phyloP scores from a whole-genome alignment of 2,113 vertebrate species.

The Phycodurus eques region DNA sequence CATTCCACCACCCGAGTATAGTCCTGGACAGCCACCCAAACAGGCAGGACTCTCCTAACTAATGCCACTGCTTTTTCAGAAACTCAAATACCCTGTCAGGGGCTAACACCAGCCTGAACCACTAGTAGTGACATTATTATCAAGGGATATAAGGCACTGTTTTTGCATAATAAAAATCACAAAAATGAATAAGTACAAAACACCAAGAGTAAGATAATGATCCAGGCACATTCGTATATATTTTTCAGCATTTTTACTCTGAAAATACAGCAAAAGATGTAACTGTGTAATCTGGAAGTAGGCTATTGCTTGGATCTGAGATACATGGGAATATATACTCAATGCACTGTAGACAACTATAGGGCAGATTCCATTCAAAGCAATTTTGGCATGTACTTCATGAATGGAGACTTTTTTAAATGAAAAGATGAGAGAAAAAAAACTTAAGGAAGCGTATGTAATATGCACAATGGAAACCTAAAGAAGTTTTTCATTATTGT shows the following conservation, averaged over 20 bases:
- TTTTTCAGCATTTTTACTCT: slow-evolving; percentile 8
- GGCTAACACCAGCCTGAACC: slow-evolving; percentile 47
- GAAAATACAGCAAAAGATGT: not conserved
- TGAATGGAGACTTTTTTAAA: slow-evolving; percentile 56
- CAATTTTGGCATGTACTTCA: slow-evolving; percentile 87
- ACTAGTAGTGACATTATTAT: slow-evolving; percentile 40
- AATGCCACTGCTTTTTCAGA: slow-evolving; percentile 29
- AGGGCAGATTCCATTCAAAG: slow-evolving; percentile 61
- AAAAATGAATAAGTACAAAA: slow-evolving; percentile 45
- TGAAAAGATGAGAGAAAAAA: slow-evolving; percentile 69
- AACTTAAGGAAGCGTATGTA: slow-evolving; percentile 74
- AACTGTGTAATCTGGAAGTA: not conserved
- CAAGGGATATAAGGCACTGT: slow-evolving; percentile 44
- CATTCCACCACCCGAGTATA: slow-evolving; percentile 99
- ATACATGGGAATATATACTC: not conserved
- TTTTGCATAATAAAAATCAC: slow-evolving; percentile 12
- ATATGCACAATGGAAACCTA: slow-evolving; percentile 97
- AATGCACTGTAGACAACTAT: slow-evolving; percentile 56
- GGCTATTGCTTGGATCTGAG: not conserved
- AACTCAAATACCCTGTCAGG: slow-evolving; percentile 32
- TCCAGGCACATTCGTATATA: not conserved
- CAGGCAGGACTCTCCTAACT: slow-evolving; percentile 47
- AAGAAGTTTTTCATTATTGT: slow-evolving; percentile 78
- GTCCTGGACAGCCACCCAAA: slow-evolving; percentile 66
- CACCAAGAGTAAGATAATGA: slow-evolving; percentile 58